Evolutionary conservation across 2,888 invertebrate genomes (phyloP).

Genomic region (Ryuthela nishihirai): DNA sequence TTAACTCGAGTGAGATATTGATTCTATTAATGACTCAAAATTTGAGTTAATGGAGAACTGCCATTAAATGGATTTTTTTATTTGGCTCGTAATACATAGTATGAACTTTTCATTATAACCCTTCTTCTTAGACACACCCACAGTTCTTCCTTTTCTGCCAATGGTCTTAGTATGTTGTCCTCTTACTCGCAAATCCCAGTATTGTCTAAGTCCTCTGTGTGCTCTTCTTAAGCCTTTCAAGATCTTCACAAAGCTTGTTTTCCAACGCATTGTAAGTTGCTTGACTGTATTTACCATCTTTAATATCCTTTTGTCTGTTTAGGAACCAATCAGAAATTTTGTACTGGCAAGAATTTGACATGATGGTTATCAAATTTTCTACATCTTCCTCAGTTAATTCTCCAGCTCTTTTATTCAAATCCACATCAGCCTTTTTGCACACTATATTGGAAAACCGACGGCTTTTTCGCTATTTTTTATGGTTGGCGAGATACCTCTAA

Average conservation of each 20-base stretch:
- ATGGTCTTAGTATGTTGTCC: slow-evolving; percentile 99
- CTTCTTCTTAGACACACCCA: slow-evolving; percentile 99
- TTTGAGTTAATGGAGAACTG: no score
- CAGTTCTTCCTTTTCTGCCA: slow-evolving; percentile 97
- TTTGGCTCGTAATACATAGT: no score
- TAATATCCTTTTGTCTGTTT: slow-evolving; percentile 98
- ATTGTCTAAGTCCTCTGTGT: slow-evolving; percentile 98
- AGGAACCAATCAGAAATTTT: slow-evolving; percentile 99
- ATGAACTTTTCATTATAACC: no score
- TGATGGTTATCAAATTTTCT: slow-evolving; percentile 95
- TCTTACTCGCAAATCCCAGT: slow-evolving; percentile 98
- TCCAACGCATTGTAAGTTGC: slow-evolving; percentile 88
- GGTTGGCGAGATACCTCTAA: no score
- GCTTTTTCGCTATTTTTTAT: slow-evolving; percentile 89
- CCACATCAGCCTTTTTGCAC: slow-evolving; percentile 97
- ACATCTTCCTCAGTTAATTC: slow-evolving; percentile 98
- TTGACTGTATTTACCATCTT: slow-evolving; percentile 94
- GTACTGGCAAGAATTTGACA: slow-evolving; percentile 95
- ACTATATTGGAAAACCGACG: slow-evolving; percentile 96
- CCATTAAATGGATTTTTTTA: no score
- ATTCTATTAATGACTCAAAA: no score
- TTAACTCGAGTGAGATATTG: no score
- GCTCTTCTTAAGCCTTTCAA: slow-evolving; percentile 99
- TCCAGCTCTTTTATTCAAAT: slow-evolving; percentile 95
- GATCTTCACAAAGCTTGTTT: slow-evolving; percentile 98